Evolutionary conservation across 2,797 vertebrate genomes (phyloP), one percentile per base, ranked within the genome.

Genomic region (Sebastes nivosus): DNA sequence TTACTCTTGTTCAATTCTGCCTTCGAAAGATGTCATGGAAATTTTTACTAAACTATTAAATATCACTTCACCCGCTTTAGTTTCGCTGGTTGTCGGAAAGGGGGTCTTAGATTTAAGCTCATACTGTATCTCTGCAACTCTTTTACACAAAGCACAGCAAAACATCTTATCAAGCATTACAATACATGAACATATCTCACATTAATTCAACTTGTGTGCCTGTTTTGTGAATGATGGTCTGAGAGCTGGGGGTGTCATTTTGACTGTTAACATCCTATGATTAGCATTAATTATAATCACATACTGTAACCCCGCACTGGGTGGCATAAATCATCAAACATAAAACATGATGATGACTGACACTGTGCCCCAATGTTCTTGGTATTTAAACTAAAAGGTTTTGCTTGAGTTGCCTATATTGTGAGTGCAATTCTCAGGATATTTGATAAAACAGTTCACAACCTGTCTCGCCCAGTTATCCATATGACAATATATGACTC

Each of bases 261-360:
- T 60, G 14, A 9, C 10, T 50, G 24, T 36, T 20, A 64, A 20
- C 13, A 75, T 67, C 29, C 36, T 50, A 9, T 73, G 22, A 69
- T 72, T 54, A 54, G 30, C 5, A 38, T 61, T 4, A 42, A 55
- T 34, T 50, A 63, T 60, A 81, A 77, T 69, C 38, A 72, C 61
- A 65, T 3, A 50, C 20, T 34, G 20, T 38, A 27, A 70, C 8
- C 0, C 4, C 25, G 8, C 25, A n/a, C 4, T 42, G 24, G 10
- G 38, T 4, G 52, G 4, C 65, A 63, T 34, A 67, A 82, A 80
- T 58, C 22, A 72, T 55, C 36, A 30, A 66, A 64, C 75, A 29
- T 63, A 27, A 27, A 27, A 27, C 25, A 27, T 27, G 25, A 27
- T 52, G 20, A 60, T 8, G 13, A 66, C n/a, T 25, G 20, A 57